Conservation (phyloP, 2,113 vertebrate genomes). For the Elachura formosa region DNA sequence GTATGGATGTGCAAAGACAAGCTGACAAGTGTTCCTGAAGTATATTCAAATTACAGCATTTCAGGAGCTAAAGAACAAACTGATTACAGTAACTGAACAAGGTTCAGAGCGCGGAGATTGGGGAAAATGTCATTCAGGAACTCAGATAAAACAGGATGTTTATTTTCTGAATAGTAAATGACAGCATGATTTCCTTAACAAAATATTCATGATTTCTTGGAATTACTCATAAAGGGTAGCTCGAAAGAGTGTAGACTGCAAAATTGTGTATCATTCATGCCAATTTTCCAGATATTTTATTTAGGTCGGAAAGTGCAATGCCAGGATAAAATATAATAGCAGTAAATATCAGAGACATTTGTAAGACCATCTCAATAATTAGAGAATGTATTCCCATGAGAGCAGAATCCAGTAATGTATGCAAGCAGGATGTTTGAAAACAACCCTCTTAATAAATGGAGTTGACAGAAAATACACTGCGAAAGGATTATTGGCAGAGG, state of each 20-base stretch:
- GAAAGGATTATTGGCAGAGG: slow-evolving; percentile 34
- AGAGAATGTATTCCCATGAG: background rate
- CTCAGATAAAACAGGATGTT: background rate
- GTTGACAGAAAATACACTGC: slow-evolving; percentile 41
- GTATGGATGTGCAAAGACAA: background rate
- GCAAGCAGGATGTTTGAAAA: slow-evolving; percentile 43
- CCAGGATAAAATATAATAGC: background rate
- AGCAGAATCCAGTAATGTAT: slow-evolving; percentile 28
- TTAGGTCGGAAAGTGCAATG: background rate
- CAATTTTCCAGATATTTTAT: background rate
- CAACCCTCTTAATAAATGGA: slow-evolving; percentile 38
- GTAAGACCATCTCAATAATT: slow-evolving; percentile 15
- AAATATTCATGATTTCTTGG: background rate
- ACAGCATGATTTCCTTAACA: background rate
- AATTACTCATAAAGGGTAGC: background rate
- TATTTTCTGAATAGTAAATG: background rate
- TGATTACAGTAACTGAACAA: background rate
- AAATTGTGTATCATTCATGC: background rate
- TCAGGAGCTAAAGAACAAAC: background rate
- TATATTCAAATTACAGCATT: background rate
- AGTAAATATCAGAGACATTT: slow-evolving; percentile 37
- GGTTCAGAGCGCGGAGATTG: background rate
- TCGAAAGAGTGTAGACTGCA: background rate
- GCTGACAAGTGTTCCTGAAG: background rate
- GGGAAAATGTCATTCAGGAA: background rate